Conservation (phyloP, 2,113 vertebrate genomes). For the Ia io region DNA sequence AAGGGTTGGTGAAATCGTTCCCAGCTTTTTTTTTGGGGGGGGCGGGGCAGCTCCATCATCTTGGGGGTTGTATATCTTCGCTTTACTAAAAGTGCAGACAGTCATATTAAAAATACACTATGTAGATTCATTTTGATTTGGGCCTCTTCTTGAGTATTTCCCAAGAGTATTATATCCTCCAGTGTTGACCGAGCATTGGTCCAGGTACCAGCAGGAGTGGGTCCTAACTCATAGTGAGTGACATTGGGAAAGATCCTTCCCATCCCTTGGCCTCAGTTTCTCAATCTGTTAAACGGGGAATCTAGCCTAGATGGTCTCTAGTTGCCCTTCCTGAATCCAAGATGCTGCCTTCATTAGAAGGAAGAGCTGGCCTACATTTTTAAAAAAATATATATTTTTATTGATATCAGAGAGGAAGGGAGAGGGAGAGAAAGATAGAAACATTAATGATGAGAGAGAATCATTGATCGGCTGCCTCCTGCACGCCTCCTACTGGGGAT, state of each 20-base stretch:
- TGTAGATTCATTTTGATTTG: neutral
- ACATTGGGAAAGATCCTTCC: neutral
- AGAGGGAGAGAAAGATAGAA: too few relatives aligned
- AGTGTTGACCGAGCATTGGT: neutral
- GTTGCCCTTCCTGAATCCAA: neutral
- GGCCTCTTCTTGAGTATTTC: neutral
- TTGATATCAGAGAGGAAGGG: too few relatives aligned
- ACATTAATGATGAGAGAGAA: too few relatives aligned
- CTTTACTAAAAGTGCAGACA: neutral
- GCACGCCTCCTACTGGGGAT: too few relatives aligned
- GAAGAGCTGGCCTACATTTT: neutral
- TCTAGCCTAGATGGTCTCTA: neutral
- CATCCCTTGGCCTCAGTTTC: neutral
- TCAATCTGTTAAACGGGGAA: neutral
- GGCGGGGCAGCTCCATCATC: neutral
- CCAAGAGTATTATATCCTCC: neutral
- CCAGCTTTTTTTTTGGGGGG: neutral
- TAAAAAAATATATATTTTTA: neutral
- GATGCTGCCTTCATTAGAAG: neutral
- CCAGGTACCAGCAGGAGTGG: neutral
- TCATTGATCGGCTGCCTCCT: too few relatives aligned
- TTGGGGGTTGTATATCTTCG: neutral
- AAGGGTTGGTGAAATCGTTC: neutral
- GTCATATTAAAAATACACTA: neutral
- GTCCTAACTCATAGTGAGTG: neutral